These are phyloP conservation scores for Amphilophus citrinellus DNA, from an alignment of 2,113 vertebrate genomes.

Conservation along the genomic window DNA sequence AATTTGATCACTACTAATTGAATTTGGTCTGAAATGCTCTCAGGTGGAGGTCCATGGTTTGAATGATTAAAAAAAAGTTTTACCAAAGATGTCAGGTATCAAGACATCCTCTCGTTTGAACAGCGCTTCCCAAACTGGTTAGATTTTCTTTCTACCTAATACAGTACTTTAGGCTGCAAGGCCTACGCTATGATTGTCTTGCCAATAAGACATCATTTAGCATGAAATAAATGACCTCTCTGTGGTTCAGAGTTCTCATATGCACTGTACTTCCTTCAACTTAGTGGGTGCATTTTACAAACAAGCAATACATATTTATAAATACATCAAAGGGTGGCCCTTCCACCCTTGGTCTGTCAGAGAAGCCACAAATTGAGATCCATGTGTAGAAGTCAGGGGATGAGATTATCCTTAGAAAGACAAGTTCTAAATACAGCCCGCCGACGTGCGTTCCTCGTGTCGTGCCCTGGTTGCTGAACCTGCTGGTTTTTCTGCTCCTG, in stretches of 20 bases:
- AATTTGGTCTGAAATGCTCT: neutral
- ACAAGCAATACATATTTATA: slow-evolving; percentile 75
- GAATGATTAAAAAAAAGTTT: neutral
- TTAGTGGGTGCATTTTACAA: slow-evolving; percentile 69
- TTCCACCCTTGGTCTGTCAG: slow-evolving; percentile 54
- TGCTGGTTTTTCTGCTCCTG: slow-evolving; percentile 62
- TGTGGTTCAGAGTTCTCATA: slow-evolving; percentile 50
- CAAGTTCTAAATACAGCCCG: slow-evolving; percentile 73
- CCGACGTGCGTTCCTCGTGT: slow-evolving; percentile 53
- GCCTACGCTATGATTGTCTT: slow-evolving; percentile 18
- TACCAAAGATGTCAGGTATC: neutral
- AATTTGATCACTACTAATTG: neutral
- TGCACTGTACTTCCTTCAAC: slow-evolving; percentile 41
- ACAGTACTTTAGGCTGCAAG: slow-evolving; percentile 2
- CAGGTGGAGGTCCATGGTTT: neutral
- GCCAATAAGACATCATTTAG: slow-evolving; percentile 12
- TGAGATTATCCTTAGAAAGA: slow-evolving; percentile 65
- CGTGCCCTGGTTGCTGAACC: slow-evolving; percentile 63
- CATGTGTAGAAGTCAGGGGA: slow-evolving; percentile 46
- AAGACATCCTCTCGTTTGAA: neutral
- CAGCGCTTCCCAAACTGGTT: neutral
- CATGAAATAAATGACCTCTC: slow-evolving; percentile 62
- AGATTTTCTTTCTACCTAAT: neutral
- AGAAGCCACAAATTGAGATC: slow-evolving; percentile 74
- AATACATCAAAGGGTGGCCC: slow-evolving; percentile 71